Evolutionary conservation across 64 coral and sea anemone species (phyloP).

Genomic region (Stylophora pistillata): DNA sequence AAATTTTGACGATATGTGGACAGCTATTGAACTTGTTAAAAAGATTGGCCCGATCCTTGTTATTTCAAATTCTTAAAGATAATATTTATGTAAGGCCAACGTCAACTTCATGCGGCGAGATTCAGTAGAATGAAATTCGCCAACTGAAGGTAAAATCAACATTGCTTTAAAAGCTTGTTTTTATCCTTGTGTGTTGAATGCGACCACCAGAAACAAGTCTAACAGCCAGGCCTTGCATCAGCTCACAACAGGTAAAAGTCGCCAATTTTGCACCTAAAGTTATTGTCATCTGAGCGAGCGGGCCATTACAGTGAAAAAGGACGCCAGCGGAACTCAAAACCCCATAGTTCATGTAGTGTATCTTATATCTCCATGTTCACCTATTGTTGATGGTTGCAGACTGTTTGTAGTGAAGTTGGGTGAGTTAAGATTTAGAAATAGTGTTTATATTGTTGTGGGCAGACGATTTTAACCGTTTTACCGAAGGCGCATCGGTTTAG

Average conservation of each 20-base stretch:
- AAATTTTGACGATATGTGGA: constrained; percentile 27
- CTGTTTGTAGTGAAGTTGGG: no score
- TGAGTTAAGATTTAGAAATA: no score
- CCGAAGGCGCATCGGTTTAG: no score
- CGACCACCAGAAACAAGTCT: background rate
- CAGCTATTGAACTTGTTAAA: background rate
- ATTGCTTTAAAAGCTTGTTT: background rate
- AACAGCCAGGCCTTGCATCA: background rate
- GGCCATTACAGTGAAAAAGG: background rate
- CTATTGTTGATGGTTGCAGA: no score
- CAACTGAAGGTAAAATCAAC: background rate
- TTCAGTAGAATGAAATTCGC: background rate
- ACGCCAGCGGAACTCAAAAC: no score
- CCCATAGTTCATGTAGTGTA: no score
- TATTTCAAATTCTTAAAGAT: constrained; percentile 39
- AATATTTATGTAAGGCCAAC: constrained; percentile 20
- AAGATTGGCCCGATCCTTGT: constrained; percentile 29
- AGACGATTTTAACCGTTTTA: no score
- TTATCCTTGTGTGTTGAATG: background rate
- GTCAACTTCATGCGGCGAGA: background rate
- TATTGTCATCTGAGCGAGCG: background rate
- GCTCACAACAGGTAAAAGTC: background rate
- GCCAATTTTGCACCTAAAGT: background rate
- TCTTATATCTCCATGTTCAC: no score
- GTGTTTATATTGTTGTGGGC: no score